phyloP scores from a whole-genome alignment of 2,113 vertebrate genomes.

The Phalacrocorax brasilianus region DNA sequence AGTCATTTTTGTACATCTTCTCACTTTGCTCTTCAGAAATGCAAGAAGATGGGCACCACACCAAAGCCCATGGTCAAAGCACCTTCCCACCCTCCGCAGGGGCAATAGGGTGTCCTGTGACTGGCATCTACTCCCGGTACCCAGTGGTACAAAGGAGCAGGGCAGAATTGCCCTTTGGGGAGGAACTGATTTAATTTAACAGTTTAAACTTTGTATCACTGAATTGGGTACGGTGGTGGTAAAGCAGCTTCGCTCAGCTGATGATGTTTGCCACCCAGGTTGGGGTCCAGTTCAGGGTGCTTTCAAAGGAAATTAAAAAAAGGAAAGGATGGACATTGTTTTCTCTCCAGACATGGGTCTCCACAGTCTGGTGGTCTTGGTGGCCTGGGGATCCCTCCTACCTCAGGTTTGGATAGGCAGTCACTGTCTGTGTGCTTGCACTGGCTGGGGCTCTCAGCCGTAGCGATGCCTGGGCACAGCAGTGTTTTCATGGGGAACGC shows the following conservation, averaged over 20 bases:
- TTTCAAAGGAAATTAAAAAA: neutral
- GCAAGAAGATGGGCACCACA: neutral
- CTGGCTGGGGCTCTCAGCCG: neutral
- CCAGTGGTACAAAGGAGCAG: neutral
- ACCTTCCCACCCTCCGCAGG: neutral
- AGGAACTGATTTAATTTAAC: neutral
- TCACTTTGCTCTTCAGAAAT: neutral
- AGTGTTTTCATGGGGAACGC: neutral
- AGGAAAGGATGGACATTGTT: neutral
- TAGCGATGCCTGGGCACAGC: neutral
- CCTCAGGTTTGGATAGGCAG: neutral
- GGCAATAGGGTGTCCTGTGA: neutral
- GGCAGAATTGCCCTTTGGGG: neutral
- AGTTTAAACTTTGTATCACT: neutral
- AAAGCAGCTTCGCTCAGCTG: neutral
- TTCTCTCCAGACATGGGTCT: neutral
- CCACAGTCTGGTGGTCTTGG: neutral
- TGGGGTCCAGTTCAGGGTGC: neutral
- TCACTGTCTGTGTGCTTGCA: fast-evolving
- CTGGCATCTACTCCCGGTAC: neutral
- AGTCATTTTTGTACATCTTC: neutral
- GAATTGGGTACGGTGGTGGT: neutral
- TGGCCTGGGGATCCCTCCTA: neutral
- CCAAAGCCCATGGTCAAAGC: neutral
- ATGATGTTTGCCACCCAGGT: neutral